Base-by-base conservation (phyloP, 2,888 invertebrate genomes). In the Luperina nickerlii region DNA sequence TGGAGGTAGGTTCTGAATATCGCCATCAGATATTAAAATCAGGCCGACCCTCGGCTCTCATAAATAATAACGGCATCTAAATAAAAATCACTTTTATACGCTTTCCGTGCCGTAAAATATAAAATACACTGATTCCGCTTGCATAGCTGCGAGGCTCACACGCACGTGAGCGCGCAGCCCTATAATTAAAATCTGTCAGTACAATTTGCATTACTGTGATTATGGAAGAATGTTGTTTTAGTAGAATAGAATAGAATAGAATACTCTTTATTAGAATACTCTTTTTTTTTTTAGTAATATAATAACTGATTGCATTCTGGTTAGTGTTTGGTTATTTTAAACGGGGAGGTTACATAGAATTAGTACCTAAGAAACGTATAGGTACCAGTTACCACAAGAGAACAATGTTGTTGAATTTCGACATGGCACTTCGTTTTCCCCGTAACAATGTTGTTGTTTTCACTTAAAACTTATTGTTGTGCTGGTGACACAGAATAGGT, bases 21-120 rank as follows among this genome's bases (percentile, higher is more conserved):
- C 82, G 81, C 85, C 86, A 90, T 86, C 90, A 83, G 87, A 90
- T 90, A 90, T 90, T 91, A 90, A 90, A 90, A 91, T 87, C 86
- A 90, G 89, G 87, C 82, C 85, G 85, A 79, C 84, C 84, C 82
- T 83, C 83, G 87, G 78, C 84, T 85, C 86, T 90, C 92, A 86
- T 92, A 92, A 91, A 92, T 90, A 90, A 91, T 91, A 91, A 89
- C 85, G 87, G 89, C 86, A 87, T 90, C 89, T 92, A 92, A 92
- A 91, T 90, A 92, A 91, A 92, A 91, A 91, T 90, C 88, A 88
- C 88, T 88, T 88, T 91, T 88, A 90, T 90, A 88, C 86, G 85
- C 79, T 85, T 86, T 87, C 83, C 86, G 82, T 84, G 85, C 81
- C 90, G 88, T 90, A 88, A 87, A 87, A 89, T 87, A 89, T 89